Evolutionary conservation across 2,113 vertebrate species (phyloP).

Genomic region (Danionella cerebrum): DNA sequence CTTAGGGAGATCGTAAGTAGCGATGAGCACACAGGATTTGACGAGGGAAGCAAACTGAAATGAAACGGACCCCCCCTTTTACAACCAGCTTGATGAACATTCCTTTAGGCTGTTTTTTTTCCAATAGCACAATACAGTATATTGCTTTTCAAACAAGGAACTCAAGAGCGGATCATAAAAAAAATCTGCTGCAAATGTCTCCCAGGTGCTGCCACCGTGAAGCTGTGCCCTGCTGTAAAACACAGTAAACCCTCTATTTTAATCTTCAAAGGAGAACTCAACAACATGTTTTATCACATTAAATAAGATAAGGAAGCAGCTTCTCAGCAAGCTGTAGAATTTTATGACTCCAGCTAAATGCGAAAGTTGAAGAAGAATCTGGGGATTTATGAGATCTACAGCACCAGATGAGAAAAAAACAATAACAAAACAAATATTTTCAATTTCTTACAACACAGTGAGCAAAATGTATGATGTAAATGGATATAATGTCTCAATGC

Average conservation of each 20-base stretch:
- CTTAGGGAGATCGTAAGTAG: constrained; percentile 33
- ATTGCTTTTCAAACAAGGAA: not conserved
- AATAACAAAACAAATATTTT: not conserved
- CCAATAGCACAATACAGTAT: not conserved
- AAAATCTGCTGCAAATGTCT: constrained; percentile 32
- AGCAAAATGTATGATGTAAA: too few relatives aligned
- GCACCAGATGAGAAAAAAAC: not conserved
- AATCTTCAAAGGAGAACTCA: constrained; percentile 42
- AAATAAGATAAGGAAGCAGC: constrained; percentile 44
- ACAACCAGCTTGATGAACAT: constrained; percentile 24
- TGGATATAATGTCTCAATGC: too few relatives aligned
- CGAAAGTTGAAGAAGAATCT: not conserved
- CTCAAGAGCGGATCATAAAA: not conserved
- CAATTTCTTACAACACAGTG: not conserved
- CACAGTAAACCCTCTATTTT: constrained; percentile 27
- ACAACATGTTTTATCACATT: constrained; percentile 43
- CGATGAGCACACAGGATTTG: constrained; percentile 40
- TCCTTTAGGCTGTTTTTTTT: constrained; percentile 37
- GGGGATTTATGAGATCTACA: not conserved
- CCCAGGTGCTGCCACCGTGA: constrained; percentile 31
- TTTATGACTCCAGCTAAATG: constrained; percentile 33
- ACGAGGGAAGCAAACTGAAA: constrained; percentile 25
- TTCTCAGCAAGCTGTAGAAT: constrained; percentile 30
- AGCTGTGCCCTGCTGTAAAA: constrained; percentile 12
- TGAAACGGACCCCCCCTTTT: constrained; percentile 42